phyloP scores from a whole-genome alignment of 2,797 vertebrate genomes.

The Pipistrellus kuhlii region DNA sequence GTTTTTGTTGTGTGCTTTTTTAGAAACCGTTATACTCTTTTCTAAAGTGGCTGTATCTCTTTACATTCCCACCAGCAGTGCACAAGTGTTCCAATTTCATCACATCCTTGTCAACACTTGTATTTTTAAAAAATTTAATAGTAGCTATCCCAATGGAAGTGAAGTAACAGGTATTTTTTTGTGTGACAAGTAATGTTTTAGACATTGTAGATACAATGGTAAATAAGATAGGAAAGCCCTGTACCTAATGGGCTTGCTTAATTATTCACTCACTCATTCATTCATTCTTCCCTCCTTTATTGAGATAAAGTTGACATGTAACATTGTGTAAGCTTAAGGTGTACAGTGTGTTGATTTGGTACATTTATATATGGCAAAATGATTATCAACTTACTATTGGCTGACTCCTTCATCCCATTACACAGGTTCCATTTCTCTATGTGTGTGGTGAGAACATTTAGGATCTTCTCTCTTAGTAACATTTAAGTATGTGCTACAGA shows the following conservation, averaged over 20 bases:
- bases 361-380: background rate
- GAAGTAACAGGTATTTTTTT: background rate
- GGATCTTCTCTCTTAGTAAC: background rate
- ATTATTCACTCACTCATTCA: background rate
- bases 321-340: background rate
- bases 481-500: background rate
- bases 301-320: background rate
- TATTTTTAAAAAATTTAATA: background rate
- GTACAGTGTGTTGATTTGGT: background rate
- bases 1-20: background rate
- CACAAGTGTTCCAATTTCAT: background rate
- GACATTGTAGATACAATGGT: background rate
- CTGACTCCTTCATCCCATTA: background rate
- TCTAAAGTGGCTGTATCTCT: background rate
- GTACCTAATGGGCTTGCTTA: background rate
- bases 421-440: background rate
- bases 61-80: background rate
- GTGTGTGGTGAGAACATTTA: background rate
- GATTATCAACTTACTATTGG: background rate
- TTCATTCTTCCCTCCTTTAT: background rate
- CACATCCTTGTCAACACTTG: background rate
- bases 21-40: background rate
- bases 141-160: background rate
- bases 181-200: background rate
- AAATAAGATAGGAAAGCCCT: background rate